A percentile compares a stretch with the other conserved stretches of the same genome.
Conservation (phyloP, 2,888 invertebrate species). For the Frankliniella intonsa region DNA sequence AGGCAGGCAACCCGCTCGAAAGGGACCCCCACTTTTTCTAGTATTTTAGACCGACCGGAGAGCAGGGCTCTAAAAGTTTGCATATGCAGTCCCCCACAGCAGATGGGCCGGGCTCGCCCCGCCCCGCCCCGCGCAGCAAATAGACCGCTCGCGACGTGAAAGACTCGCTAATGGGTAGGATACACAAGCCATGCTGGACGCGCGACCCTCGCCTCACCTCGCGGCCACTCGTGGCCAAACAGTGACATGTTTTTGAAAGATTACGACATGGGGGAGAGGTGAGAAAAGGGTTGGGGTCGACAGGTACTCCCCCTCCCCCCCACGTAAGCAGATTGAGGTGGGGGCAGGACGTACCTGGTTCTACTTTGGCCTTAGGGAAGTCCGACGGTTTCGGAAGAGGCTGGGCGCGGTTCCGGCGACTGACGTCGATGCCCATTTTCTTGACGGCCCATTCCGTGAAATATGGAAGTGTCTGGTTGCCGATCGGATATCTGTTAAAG, state of each 20-base stretch:
- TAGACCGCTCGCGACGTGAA: not conserved
- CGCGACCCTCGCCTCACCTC: not conserved
- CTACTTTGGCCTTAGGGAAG: constrained; percentile 64
- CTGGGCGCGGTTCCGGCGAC: constrained; percentile 48
- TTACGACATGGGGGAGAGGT: too few relatives aligned
- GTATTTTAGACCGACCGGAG: not conserved
- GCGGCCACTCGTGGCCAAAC: not conserved
- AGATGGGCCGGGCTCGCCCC: too few relatives aligned
- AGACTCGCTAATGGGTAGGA: constrained; percentile 19
- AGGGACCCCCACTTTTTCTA: not conserved
- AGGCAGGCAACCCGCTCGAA: too few relatives aligned
- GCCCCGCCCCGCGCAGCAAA: not conserved
- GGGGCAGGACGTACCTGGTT: constrained; percentile 44
- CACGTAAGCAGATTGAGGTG: not conserved
- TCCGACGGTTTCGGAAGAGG: constrained; percentile 54
- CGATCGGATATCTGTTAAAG: constrained; percentile 69
- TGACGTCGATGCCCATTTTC: constrained; percentile 63
- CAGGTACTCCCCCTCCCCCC: too few relatives aligned
- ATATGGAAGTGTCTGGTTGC: constrained; percentile 66
- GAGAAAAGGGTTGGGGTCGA: too few relatives aligned
- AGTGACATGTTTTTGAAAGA: too few relatives aligned
- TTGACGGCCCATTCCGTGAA: constrained; percentile 75
- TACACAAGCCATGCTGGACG: not conserved
- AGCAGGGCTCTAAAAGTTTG: not conserved
- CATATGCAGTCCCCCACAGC: too few relatives aligned